Conservation (phyloP, 2,113 vertebrate species). For the Limanda limanda region DNA sequence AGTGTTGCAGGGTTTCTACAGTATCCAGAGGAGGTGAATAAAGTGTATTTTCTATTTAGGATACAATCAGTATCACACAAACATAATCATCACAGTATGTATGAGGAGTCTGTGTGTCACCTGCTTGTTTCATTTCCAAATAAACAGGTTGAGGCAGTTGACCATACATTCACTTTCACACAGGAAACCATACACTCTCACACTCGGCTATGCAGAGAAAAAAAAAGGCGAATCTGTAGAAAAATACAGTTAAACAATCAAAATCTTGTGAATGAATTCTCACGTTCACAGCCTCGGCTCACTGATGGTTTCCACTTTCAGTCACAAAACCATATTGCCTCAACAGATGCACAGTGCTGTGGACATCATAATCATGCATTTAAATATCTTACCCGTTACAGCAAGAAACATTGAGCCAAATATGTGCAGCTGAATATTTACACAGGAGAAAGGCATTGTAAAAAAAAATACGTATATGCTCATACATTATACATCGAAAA, state of each 20-base stretch:
- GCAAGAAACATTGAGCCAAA: slow-evolving; percentile 42
- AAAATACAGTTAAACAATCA: slow-evolving; percentile 18
- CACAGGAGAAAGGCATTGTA: slow-evolving; percentile 53
- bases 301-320: slow-evolving; percentile 30
- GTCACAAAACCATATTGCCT: slow-evolving; percentile 51
- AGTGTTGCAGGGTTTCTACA: no score
- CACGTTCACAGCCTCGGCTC: slow-evolving; percentile 10
- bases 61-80: slow-evolving; percentile 14
- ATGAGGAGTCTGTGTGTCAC: slow-evolving; percentile 24
- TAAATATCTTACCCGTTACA: slow-evolving; percentile 37
- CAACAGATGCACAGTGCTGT: slow-evolving; percentile 52
- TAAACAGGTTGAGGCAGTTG: slow-evolving; percentile 22
- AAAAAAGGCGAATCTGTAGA: slow-evolving; percentile 5
- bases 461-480: slow-evolving; percentile 64
- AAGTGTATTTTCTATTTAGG: neutral
- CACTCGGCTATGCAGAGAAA: neutral
- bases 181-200: slow-evolving; percentile 11
- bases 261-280: neutral
- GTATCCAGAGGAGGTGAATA: neutral
- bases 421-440: slow-evolving; percentile 66
- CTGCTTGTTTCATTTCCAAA: slow-evolving; percentile 43
- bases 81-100: slow-evolving; percentile 11
- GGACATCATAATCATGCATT: slow-evolving; percentile 46
- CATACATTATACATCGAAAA: slow-evolving; percentile 72
- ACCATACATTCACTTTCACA: slow-evolving; percentile 7